Evolutionary conservation across 2,113 vertebrate species (phyloP), one percentile per base, ranked within the genome.

Genomic region (Seriola quinqueradiata): DNA sequence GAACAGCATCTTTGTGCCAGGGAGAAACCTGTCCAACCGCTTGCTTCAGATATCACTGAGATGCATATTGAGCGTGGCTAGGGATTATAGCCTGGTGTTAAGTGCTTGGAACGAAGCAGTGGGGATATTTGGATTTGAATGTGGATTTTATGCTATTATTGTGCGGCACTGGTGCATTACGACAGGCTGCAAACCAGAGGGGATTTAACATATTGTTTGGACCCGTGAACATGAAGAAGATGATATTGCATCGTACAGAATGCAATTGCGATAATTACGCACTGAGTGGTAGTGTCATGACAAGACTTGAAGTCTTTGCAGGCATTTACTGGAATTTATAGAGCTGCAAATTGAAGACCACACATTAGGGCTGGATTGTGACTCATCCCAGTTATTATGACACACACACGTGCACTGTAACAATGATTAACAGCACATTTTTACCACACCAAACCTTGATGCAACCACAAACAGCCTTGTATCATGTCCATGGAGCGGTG

Each of bases 21-120:
- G 13, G 8, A 72, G 69, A 84, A 93, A 90, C 88, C 69, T 82
- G 87, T 84, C 67, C 36, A 8, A 83, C 79, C 13, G 11, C 91
- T 82, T 86, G 17, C 50, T 48, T 42, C n/a, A 46, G 52, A 66
- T 83, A 60, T 81, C n/a, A 79, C 11, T 84, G 61, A 58, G 63
- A 81, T 55, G 70, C 79, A 71, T 58, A 71, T 69, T 21, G n/a
- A 82, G 61, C 36, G 8, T 60, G 69, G 34, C 25, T 76, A 23
- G 61, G 12, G 54, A 90, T 86, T 67, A 83, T 64, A 83, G 55
- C 38, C 32, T 77, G 65, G 46, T 80, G 74, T 81, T 70, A 77
- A 79, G 40, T 34, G 48, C 73, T 71, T 84, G 17, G 11, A 76
- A 74, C 1, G 67, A 83, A 85, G 79, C 25, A 23, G 48, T 50